Percentiles rank a stretch among this genome's conserved stretches.
Evolutionary conservation across 2,797 vertebrate species (phyloP).

Genomic region (Eremophila alpestris): DNA sequence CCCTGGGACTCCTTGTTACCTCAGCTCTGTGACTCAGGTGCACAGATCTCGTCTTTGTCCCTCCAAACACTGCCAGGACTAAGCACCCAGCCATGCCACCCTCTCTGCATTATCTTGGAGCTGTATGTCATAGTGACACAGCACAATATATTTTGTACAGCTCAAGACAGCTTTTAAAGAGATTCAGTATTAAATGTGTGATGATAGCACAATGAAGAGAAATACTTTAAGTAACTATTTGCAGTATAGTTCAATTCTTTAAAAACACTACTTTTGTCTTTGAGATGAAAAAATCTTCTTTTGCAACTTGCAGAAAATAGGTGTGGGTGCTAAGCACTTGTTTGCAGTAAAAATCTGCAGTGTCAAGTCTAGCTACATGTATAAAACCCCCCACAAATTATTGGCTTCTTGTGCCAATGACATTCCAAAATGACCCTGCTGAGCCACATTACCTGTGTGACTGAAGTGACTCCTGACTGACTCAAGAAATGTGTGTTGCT

Average conservation of each 20-base stretch:
- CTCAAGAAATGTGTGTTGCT: not conserved
- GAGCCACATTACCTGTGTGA: not conserved
- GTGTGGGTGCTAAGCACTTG: not conserved
- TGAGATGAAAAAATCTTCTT: not conserved
- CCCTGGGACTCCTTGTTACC: not conserved
- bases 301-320: not conserved
- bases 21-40: not conserved
- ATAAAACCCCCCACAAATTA: not conserved
- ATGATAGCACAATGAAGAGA: not conserved
- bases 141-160: not conserved
- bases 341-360: not conserved
- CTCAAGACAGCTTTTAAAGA: not conserved
- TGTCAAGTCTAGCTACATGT: not conserved
- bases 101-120: not conserved
- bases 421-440: not conserved
- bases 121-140: not conserved
- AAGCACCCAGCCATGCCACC: not conserved
- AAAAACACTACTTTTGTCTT: not conserved
- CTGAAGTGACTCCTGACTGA: not conserved
- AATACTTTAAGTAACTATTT: not conserved
- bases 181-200: not conserved
- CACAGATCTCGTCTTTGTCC: not conserved
- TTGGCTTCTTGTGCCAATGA: not conserved
- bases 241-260: not conserved
- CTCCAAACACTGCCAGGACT: not conserved